Percentiles rank a stretch among this genome's conserved stretches.
Conservation (phyloP, 2,113 vertebrate species). For the Chelonoidis abingdonii region DNA sequence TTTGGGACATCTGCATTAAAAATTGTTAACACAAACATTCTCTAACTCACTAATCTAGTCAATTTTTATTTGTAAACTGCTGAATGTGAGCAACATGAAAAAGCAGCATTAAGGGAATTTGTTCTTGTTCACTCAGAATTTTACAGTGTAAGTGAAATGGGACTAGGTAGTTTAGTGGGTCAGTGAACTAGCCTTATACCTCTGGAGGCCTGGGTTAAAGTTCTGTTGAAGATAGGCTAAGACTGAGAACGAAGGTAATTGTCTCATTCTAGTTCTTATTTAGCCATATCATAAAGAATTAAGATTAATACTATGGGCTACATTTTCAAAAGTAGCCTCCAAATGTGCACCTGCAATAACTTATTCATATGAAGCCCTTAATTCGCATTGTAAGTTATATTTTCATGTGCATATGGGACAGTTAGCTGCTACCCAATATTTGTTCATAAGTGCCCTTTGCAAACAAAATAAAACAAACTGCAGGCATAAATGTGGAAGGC, state of each 20-base stretch:
- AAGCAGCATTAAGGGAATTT: rapidly evolving
- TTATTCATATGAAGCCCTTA: neutral
- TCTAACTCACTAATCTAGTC: neutral
- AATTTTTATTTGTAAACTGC: neutral
- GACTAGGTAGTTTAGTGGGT: rapidly evolving
- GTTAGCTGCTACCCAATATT: neutral
- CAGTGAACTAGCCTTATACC: neutral
- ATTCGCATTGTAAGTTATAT: neutral
- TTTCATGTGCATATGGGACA: neutral
- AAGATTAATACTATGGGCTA: neutral
- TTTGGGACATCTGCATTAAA: neutral
- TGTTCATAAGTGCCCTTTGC: neutral
- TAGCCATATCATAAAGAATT: neutral
- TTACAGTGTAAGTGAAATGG: neutral
- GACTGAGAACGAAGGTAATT: neutral
- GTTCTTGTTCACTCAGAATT: neutral
- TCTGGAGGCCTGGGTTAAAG: neutral
- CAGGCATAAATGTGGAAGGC: neutral
- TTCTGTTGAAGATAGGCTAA: neutral
- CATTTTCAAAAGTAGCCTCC: neutral
- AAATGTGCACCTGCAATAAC: neutral
- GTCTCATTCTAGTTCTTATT: neutral
- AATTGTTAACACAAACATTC: neutral
- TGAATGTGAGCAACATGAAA: neutral
- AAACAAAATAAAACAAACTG: neutral